Base-by-base conservation (phyloP, 92 coral and sea anemone genomes). In the Ricordea florida region DNA sequence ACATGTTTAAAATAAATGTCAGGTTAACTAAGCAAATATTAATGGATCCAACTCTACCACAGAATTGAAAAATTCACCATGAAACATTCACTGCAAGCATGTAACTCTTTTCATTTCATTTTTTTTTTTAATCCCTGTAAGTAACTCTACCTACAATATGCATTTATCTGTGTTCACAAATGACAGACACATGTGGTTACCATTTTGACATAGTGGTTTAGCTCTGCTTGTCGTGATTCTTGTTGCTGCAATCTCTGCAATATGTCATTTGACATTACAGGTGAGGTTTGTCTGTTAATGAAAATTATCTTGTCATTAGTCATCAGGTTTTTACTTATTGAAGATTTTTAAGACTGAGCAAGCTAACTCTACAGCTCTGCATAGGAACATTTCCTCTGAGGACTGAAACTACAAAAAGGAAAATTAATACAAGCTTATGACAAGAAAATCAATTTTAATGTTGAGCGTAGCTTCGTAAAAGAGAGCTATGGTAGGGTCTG, bases 191-290 rank as follows among this genome's bases (percentile, higher is more conserved):
- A 58, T 14, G 10, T 0, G 32, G n/a, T 61, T 86, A 90, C 97
- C 92, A 87, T 80, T 23, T 81, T 88, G 4, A 90, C 92, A 55
- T 90, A 90, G 72, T 90, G 97, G 76, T 90, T 90, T 31, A 90
- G 80, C 58, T 90, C 97, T 11, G 87, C 75, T 48, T 90, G 97
- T 27, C 97, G 68, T 13, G 80, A 81, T 56, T 90, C 92, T 65
- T 90, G 97, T 62, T 90, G 84, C 4, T 87, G 81, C n/a, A 90
- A 84, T 69, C 82, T 90, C 52, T 74, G 86, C 13, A 83, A 55
- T 17, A 90, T 84, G 28, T 87, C 66, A 25, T 70, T 40, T 0
- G 66, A 11, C n/a, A 13, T 52, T 5, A 31, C 42, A 1, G 52
- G 17, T 17, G 77, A 35, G 9, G 56, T 11, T 1, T 38, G 29